Evolutionary conservation across 2,797 vertebrate species (phyloP), one percentile per base, ranked within the genome.

Genomic region (Oreochromis grahami): DNA sequence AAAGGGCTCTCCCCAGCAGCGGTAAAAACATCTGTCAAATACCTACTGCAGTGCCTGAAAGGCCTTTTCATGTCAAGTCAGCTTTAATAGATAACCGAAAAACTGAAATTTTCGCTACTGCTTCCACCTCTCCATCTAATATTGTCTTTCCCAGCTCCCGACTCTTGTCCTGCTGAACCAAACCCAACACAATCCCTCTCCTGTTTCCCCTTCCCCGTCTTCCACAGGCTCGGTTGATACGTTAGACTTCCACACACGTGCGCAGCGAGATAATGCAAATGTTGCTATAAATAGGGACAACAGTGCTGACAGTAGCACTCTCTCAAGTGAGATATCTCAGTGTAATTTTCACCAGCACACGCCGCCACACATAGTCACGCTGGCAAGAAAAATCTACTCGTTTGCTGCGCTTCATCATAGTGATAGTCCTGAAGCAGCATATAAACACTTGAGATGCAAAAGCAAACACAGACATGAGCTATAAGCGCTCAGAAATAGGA

Each of bases 251-350:
- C 19, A 86, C 92, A 90, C 92, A 90, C 88, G 86, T 91, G 91
- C 85, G 13, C 81, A 55, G 92, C 82, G 79, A 95, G 95, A 96
- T 96, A 96, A 96, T 96, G 95, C 95, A 96, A 96, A 97, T 95
- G 92, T 91, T 92, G 94, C 96, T 96, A 96, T 96, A 96, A 96
- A 96, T 96, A 97, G 95, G 87, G 88, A 91, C 91, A 94, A 95
- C 92, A 91, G 86, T 96, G 96, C 95, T 96, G 96, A 96, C 93
- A 94, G 91, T 87, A 82, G 94, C 92, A 86, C 88, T 94, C 91
- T 92, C 92, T 94, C 91, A 91, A 95, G 92, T 95, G 92, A 93
- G 94, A 94, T 91, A 94, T 93, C 93, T 84, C 76, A 6, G 88
- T 90, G 92, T 92, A 94, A 95, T 93, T 90, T 92, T 89, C 92